Percentiles rank a stretch among this genome's conserved stretches.
These are phyloP conservation scores for Naso thynnoides DNA, from an alignment of 2,797 vertebrate genomes.

Conservation along the genomic window DNA sequence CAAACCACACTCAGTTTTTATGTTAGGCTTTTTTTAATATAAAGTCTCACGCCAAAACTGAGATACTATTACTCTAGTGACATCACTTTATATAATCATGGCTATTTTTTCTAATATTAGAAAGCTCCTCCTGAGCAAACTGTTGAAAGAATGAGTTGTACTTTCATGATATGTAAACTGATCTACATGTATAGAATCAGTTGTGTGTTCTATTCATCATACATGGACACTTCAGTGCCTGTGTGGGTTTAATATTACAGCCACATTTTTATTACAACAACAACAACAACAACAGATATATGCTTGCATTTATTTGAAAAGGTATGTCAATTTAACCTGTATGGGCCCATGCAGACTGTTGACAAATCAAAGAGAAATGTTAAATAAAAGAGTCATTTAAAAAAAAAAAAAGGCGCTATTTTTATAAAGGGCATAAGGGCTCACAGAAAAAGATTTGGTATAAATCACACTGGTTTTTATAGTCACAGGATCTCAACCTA, in stretches of 20 bases:
- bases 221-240: not conserved
- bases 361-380: no score
- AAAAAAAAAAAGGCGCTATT: no score
- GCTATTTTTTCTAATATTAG: not conserved
- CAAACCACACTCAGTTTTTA: not conserved
- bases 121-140: not conserved
- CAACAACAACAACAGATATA: not conserved
- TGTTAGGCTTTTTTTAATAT: not conserved
- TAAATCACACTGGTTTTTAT: not conserved
- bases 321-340: not conserved
- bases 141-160: not conserved
- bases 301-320: not conserved
- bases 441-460: not conserved
- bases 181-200: slow-evolving; percentile 4
- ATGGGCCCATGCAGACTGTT: not conserved
- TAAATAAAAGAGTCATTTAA: no score
- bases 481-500: not conserved
- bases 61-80: not conserved
- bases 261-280: no score
- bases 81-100: not conserved
- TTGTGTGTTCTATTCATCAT: not conserved
- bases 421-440: not conserved
- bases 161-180: not conserved
- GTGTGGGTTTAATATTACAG: not conserved
- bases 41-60: not conserved